phyloP scores from a whole-genome alignment of 1,140 invertebrate species.

The Hetaerina americana region DNA sequence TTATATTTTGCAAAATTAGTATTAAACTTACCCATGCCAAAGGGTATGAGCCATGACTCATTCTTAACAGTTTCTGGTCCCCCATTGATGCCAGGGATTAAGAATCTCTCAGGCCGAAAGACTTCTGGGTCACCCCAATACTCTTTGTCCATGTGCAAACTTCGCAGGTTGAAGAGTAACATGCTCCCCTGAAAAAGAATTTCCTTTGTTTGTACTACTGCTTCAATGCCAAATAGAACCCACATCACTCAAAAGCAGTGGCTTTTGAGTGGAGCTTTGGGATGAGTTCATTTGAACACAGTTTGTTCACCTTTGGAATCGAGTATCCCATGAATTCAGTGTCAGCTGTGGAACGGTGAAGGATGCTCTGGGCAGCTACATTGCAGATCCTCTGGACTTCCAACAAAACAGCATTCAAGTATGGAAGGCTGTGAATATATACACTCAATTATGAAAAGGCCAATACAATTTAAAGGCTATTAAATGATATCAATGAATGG shows the following conservation, averaged over 20 bases:
- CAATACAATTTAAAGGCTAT: too few relatives aligned
- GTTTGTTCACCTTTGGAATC: constrained; percentile 17
- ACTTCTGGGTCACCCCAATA: constrained; percentile 26
- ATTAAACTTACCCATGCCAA: constrained; percentile 54
- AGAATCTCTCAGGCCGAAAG: constrained; percentile 33
- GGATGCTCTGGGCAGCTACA: constrained; percentile 12
- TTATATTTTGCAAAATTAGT: too few relatives aligned
- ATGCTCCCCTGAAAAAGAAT: constrained; percentile 19
- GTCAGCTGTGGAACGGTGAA: constrained; percentile 11
- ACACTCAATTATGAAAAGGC: too few relatives aligned
- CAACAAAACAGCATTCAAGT: constrained; percentile 10
- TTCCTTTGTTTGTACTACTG: constrained; percentile 54
- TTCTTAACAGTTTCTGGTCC: constrained; percentile 45
- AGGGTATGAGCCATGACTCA: constrained; percentile 56
- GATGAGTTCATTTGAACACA: too few relatives aligned
- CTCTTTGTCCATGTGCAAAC: constrained; percentile 28
- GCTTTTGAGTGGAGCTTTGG: constrained; percentile 7
- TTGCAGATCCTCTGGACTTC: constrained; percentile 13
- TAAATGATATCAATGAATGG: too few relatives aligned
- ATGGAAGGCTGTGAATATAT: constrained; percentile 12
- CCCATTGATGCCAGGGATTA: constrained; percentile 49
- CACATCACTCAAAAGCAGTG: constrained; percentile 34
- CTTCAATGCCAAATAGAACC: constrained; percentile 73
- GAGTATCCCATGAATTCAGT: constrained; percentile 11
- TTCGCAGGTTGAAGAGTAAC: constrained; percentile 31